Conservation (phyloP, 1,140 invertebrate genomes). For the Brachionus koreanus region DNA sequence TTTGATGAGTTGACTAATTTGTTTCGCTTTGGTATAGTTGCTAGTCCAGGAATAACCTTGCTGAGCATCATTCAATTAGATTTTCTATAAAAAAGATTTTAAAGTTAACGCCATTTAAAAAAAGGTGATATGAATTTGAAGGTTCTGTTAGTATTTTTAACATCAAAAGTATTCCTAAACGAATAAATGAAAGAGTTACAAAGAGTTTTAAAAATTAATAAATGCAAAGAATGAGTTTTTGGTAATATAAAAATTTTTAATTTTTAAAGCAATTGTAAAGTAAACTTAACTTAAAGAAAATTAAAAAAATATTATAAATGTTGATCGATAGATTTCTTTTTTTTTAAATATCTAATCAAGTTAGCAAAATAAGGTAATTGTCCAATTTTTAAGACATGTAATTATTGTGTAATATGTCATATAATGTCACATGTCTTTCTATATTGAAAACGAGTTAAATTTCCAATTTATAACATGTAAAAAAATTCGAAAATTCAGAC, state of each 20-base stretch:
- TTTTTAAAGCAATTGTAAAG: neutral
- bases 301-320: neutral
- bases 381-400: no score
- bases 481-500: no score
- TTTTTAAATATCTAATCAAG: neutral
- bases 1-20: neutral
- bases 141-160: neutral
- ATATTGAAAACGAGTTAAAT: no score
- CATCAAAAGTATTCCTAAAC: neutral
- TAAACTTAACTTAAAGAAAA: neutral
- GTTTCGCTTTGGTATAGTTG: neutral
- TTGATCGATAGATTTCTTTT: neutral
- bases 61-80: neutral
- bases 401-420: no score
- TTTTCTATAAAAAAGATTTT: neutral
- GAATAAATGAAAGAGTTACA: neutral
- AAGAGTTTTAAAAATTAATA: slow-evolving; percentile 16
- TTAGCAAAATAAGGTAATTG: neutral
- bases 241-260: neutral
- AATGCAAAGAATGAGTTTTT: neutral
- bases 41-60: neutral
- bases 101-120: no score
- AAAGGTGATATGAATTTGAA: neutral
- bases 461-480: no score
- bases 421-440: no score